phyloP scores from a whole-genome alignment of 2,888 invertebrate genomes.

The Slavum lentiscoides region DNA sequence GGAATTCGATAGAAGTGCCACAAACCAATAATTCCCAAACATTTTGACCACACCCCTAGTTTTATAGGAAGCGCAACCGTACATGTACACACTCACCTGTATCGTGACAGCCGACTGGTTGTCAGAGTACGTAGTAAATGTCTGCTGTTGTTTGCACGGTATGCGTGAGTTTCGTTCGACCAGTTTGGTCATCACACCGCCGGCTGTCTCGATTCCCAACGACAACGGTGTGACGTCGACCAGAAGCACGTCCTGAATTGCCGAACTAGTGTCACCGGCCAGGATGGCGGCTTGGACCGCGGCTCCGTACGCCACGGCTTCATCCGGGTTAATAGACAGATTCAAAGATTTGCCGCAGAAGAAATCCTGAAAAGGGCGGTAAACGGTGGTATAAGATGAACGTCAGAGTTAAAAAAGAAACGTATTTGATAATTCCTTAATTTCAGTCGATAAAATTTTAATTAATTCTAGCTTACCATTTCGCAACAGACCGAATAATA shows the following conservation, averaged over 20 bases:
- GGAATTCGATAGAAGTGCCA: no score
- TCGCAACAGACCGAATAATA: no score
- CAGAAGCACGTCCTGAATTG: slow-evolving; percentile 74
- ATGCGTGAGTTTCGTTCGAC: slow-evolving; percentile 66
- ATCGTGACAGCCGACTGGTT: slow-evolving; percentile 89
- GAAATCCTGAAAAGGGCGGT: slow-evolving; percentile 64
- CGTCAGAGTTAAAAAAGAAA: no score
- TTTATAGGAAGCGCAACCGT: no score
- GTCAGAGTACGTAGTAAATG: slow-evolving; percentile 88
- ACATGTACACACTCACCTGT: slow-evolving; percentile 61
- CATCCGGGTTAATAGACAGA: slow-evolving; percentile 86
- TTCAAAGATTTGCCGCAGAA: slow-evolving; percentile 80
- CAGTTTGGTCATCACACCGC: slow-evolving; percentile 75
- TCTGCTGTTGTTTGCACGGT: slow-evolving; percentile 66
- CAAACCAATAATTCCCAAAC: no score
- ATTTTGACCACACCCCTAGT: no score
- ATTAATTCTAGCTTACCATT: no score
- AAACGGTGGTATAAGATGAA: no score
- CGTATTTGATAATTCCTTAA: no score
- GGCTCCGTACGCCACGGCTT: slow-evolving; percentile 91
- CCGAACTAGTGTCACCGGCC: slow-evolving; percentile 66
- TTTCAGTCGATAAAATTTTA: no score
- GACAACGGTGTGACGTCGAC: slow-evolving; percentile 73
- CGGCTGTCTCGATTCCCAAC: slow-evolving; percentile 77
- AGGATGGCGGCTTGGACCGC: slow-evolving; percentile 93